Percentiles rank a stretch among this genome's conserved stretches.
Evolutionary conservation across 53 echinoderm and acorn worm genomes (phyloP).

Genomic region (Mesocentrotus franciscanus): DNA sequence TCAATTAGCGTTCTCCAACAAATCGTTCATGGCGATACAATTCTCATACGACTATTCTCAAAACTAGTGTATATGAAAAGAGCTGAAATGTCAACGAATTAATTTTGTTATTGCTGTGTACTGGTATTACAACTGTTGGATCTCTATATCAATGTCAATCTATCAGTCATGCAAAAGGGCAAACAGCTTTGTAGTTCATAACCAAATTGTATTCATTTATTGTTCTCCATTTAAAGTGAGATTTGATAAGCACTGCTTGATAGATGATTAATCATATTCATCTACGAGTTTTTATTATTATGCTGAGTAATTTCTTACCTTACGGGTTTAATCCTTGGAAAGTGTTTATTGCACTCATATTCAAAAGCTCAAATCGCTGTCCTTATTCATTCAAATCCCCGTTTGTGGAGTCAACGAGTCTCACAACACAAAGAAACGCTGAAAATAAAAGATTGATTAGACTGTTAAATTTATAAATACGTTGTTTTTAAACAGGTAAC

Average conservation of each 20-base stretch:
- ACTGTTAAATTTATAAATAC: not conserved
- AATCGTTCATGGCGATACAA: constrained; percentile 39
- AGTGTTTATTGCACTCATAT: not conserved
- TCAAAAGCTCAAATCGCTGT: not conserved
- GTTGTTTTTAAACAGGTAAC: not conserved
- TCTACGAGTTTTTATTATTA: not conserved
- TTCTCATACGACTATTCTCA: not conserved
- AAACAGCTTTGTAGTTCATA: constrained; percentile 35
- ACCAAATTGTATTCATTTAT: constrained; percentile 18
- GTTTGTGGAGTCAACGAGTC: not conserved
- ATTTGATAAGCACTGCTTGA: not conserved
- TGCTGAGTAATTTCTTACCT: not conserved
- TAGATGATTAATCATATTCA: not conserved
- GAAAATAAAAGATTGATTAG: not conserved
- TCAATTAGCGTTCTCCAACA: not conserved
- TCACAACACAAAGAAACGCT: not conserved
- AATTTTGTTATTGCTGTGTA: not conserved
- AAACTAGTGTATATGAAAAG: not conserved
- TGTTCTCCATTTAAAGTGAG: not conserved
- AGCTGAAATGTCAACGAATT: constrained; percentile 19
- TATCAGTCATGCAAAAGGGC: not conserved
- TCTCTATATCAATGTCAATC: not conserved
- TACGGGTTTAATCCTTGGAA: not conserved
- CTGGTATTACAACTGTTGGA: not conserved
- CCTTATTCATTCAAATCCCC: not conserved